Evolutionary conservation across 2,888 invertebrate species (phyloP).

Genomic region (Spodoptera exigua): DNA sequence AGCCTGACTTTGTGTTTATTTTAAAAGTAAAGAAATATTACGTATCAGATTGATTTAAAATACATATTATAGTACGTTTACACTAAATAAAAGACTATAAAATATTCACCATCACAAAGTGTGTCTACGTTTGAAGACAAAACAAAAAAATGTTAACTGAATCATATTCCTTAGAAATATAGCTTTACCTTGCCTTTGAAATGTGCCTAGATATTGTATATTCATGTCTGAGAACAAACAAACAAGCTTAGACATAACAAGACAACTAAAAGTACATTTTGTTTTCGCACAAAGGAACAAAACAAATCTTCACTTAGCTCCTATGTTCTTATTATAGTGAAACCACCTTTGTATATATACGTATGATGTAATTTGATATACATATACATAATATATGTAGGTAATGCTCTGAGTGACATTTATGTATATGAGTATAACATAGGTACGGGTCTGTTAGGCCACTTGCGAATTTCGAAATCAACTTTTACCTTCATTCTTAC

Average conservation of each 20-base stretch:
- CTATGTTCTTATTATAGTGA: conserved; percentile 11
- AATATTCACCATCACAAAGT: background rate
- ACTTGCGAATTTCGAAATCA: conserved; percentile 1
- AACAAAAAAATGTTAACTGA: conserved; percentile 1
- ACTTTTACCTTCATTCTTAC: conserved; percentile 4
- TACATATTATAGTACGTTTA: too few relatives aligned
- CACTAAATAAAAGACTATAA: too few relatives aligned
- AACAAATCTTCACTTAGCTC: conserved; percentile 11
- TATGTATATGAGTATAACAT: background rate
- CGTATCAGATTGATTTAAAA: too few relatives aligned
- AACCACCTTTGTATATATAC: background rate
- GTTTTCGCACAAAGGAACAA: conserved; percentile 12
- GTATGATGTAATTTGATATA: too few relatives aligned
- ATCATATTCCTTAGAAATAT: background rate
- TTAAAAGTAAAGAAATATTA: too few relatives aligned
- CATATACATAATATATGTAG: too few relatives aligned
- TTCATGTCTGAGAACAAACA: conserved; percentile 14
- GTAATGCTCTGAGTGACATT: background rate
- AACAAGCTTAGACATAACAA: conserved; percentile 18
- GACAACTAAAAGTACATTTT: background rate
- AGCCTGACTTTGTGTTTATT: too few relatives aligned
- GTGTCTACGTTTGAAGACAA: background rate
- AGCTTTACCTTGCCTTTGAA: background rate
- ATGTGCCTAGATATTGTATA: conserved; percentile 1
- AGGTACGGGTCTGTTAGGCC: background rate